Percentiles rank a stretch among this genome's conserved stretches.
phyloP scores from a whole-genome alignment of 1,140 invertebrate species.

The Drosophila triauraria region DNA sequence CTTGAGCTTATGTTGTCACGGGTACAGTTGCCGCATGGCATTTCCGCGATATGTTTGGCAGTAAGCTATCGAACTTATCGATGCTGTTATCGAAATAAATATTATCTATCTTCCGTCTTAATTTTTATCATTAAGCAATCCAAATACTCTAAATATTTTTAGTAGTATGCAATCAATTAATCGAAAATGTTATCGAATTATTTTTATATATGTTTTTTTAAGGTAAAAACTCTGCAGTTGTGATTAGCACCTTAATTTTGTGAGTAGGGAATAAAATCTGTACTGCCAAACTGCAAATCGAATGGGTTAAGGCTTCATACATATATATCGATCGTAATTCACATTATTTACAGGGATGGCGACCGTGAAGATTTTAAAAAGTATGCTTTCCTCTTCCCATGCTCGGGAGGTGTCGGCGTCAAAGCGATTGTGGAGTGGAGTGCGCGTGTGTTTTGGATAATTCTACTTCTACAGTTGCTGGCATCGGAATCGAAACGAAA shows the following conservation, averaged over 20 bases:
- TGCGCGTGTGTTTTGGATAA: slow-evolving; percentile 6
- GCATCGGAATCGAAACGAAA: slow-evolving; percentile 44
- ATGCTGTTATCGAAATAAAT: no score
- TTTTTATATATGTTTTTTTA: no score
- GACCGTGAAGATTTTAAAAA: no score
- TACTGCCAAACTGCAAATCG: neutral
- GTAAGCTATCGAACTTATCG: neutral
- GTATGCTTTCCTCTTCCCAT: neutral
- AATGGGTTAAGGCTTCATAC: neutral
- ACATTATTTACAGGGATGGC: slow-evolving; percentile 6
- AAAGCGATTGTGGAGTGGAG: slow-evolving; percentile 1
- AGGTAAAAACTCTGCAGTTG: no score
- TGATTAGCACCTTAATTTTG: no score
- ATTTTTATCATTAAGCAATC: no score
- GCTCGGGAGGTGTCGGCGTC: slow-evolving; percentile 1
- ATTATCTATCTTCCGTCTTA: no score
- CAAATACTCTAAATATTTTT: no score
- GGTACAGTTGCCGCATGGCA: slow-evolving; percentile 11
- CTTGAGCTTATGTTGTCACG: neutral
- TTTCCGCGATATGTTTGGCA: neutral
- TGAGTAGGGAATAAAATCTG: neutral
- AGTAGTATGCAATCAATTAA: no score
- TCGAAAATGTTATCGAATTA: no score
- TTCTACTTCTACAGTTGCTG: slow-evolving; percentile 58
- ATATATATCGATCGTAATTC: neutral